A percentile compares a stretch with the other conserved stretches of the same genome.
These are phyloP conservation scores for Lysiphlebus fabarum DNA, from an alignment of 1,140 invertebrate species.

Conservation along the genomic window DNA sequence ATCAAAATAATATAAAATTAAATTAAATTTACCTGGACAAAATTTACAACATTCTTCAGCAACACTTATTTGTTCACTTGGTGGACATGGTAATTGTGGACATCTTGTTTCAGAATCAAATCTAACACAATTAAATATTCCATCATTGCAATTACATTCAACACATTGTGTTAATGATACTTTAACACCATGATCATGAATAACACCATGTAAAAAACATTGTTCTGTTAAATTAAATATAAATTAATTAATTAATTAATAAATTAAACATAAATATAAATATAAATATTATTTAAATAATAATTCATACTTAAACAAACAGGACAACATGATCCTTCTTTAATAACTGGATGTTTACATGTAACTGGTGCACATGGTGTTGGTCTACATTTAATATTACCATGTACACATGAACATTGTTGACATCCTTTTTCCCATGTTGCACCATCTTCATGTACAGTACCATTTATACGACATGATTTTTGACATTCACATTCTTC, in stretches of 20 bases:
- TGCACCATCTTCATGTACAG: conserved; percentile 74
- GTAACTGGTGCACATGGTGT: conserved; percentile 70
- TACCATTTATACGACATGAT: conserved; percentile 77
- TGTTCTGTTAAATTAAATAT: conserved; percentile 60
- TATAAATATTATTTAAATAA: background rate
- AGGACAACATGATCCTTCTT: conserved; percentile 79
- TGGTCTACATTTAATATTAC: conserved; percentile 74
- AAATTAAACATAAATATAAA: too few relatives aligned
- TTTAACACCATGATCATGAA: conserved; percentile 81
- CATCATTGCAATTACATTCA: conserved; percentile 75
- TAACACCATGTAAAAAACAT: conserved; percentile 71
- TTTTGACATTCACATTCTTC: conserved; percentile 88
- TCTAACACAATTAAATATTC: conserved; percentile 73
- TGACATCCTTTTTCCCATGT: conserved; percentile 79
- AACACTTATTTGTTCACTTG: conserved; percentile 72
- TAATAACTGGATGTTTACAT: conserved; percentile 76
- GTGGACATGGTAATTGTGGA: conserved; percentile 76
- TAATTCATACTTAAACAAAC: conserved; percentile 76
- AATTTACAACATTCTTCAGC: conserved; percentile 87
- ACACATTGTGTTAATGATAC: conserved; percentile 70
- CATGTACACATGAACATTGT: conserved; percentile 79
- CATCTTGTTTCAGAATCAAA: conserved; percentile 68
- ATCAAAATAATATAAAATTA: background rate
- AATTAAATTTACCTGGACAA: conserved; percentile 68
- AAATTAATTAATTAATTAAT: conserved; percentile 8